Percentiles rank a stretch among this genome's conserved stretches.
Evolutionary conservation across 2,888 invertebrate species (phyloP).

Genomic region (Hypolimnas misippus): DNA sequence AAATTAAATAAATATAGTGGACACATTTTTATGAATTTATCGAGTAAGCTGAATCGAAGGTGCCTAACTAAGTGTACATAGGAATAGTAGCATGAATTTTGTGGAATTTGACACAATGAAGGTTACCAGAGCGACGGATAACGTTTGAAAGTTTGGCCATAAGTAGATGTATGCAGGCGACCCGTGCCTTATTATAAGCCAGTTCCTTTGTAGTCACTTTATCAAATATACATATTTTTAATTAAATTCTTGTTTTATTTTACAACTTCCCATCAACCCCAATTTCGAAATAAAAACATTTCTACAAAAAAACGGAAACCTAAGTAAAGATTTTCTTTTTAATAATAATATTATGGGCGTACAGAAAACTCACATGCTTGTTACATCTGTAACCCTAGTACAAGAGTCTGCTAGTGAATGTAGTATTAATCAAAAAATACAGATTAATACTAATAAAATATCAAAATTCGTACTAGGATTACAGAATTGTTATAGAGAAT

Average conservation of each 20-base stretch:
- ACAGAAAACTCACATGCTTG: no score
- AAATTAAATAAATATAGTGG: conserved; percentile 40
- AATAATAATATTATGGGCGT: no score
- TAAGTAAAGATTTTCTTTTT: no score
- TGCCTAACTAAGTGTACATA: conserved; percentile 55
- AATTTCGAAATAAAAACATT: no score
- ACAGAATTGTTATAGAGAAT: no score
- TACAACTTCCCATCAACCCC: not conserved
- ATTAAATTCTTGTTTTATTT: conserved; percentile 49
- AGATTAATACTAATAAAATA: no score
- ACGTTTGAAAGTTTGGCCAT: conserved; percentile 41
- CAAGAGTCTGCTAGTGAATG: no score
- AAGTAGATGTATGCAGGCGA: conserved; percentile 50
- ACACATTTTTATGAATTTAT: conserved; percentile 51
- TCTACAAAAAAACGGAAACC: no score
- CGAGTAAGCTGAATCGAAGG: conserved; percentile 75
- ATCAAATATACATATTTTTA: conserved; percentile 69
- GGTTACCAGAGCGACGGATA: conserved; percentile 32
- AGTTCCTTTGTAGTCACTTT: conserved; percentile 72
- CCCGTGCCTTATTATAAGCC: conserved; percentile 67
- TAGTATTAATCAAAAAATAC: no score
- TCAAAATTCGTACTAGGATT: no score
- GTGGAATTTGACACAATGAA: conserved; percentile 17
- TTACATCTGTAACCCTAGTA: no score
- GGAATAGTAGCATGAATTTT: conserved; percentile 19